Evolutionary conservation across 2,113 vertebrate species (phyloP).

Genomic region (Upupa epops): DNA sequence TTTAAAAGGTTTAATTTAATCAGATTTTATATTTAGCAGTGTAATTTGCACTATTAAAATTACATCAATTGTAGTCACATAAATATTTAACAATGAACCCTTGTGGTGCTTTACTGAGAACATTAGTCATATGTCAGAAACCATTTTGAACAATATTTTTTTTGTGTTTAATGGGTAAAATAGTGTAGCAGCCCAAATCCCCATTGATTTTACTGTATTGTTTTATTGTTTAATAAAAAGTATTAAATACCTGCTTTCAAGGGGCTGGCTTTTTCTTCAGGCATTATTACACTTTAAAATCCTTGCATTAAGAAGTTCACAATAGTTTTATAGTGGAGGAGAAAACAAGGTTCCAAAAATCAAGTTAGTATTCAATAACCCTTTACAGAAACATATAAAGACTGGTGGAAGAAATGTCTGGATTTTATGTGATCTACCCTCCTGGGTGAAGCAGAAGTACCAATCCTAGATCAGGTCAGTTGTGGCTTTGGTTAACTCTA

Average conservation of each 20-base stretch:
- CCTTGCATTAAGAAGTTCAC: not conserved
- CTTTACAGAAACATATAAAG: not conserved
- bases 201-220: not conserved
- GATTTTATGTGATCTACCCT: not conserved
- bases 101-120: not conserved
- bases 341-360: not conserved
- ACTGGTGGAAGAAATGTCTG: not conserved
- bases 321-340: not conserved
- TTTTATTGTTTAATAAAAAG: not conserved
- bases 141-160: not conserved
- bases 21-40: constrained; percentile 2
- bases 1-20: not conserved
- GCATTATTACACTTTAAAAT: not conserved
- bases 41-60: constrained; percentile 11
- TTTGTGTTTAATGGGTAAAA: not conserved
- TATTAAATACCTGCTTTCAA: not conserved
- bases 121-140: not conserved
- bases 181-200: not conserved
- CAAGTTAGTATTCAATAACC: not conserved
- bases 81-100: constrained; percentile 38
- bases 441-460: too few relatives aligned
- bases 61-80: not conserved
- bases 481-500: too few relatives aligned
- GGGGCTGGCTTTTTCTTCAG: not conserved
- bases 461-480: too few relatives aligned